A percentile compares a stretch with the other conserved stretches of the same genome.
These are phyloP conservation scores for Paradisaea rubra DNA, from an alignment of 2,113 vertebrate genomes.

Conservation along the genomic window DNA sequence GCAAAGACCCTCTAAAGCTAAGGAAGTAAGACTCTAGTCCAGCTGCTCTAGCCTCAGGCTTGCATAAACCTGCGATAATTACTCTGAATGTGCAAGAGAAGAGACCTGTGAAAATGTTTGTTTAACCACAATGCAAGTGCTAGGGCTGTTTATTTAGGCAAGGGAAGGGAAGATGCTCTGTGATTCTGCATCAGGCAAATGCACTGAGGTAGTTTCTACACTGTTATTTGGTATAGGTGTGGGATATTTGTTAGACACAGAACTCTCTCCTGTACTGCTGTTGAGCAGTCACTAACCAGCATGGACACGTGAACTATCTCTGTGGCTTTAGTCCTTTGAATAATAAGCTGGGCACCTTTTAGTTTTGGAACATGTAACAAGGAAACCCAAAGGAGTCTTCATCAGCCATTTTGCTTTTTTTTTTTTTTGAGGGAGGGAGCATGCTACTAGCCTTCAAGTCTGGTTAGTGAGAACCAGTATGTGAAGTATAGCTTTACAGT, in stretches of 20 bases:
- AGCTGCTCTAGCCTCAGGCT: neutral
- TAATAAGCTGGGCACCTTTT: neutral
- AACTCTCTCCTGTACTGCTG: rapidly evolving
- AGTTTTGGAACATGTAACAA: neutral
- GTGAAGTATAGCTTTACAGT: neutral
- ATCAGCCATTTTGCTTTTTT: neutral
- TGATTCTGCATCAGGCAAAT: neutral
- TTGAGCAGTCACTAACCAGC: neutral
- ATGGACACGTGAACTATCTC: neutral
- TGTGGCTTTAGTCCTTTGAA: neutral
- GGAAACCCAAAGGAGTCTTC: neutral
- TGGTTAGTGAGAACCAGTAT: neutral
- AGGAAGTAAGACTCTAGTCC: neutral
- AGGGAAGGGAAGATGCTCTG: neutral
- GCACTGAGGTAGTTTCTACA: neutral
- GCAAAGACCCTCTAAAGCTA: neutral
- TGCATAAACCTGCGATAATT: neutral
- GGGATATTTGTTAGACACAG: neutral
- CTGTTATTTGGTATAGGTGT: neutral
- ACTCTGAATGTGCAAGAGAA: neutral
- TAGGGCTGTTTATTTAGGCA: neutral
- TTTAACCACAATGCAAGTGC: neutral
- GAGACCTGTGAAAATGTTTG: neutral
- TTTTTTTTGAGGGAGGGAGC: neutral
- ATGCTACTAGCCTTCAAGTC: neutral